phyloP scores from a whole-genome alignment of 2,797 vertebrate species.

The Propithecus perrieri region DNA sequence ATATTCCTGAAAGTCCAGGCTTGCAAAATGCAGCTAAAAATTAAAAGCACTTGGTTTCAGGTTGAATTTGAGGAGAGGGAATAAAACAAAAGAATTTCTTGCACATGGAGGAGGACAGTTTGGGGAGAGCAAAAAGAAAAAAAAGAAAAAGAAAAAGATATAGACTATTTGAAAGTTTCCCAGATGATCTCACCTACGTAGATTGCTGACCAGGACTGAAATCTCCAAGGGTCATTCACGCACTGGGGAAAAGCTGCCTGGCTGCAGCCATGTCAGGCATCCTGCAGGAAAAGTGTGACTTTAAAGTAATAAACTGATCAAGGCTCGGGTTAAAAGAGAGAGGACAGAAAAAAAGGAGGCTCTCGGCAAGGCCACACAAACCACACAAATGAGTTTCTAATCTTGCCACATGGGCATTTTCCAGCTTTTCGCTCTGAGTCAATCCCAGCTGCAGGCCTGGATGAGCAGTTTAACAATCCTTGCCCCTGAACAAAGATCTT shows the following conservation, averaged over 20 bases:
- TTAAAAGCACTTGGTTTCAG: conserved; percentile 86
- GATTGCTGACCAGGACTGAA: conserved; percentile 80
- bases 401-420: conserved; percentile 84
- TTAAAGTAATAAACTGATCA: conserved; percentile 90
- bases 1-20: conserved; percentile 87
- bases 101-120: neutral
- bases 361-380: conserved; percentile 88
- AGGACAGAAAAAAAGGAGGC: conserved; percentile 68
- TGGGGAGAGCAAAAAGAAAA: conserved; percentile 26
- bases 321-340: conserved; percentile 85
- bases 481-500: conserved; percentile 54
- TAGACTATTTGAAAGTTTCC: conserved; percentile 81
- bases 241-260: conserved; percentile 79
- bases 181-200: conserved; percentile 87
- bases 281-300: conserved; percentile 83
- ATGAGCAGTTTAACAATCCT: conserved; percentile 86
- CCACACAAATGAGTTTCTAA: conserved; percentile 84
- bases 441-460: conserved; percentile 89
- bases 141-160: conserved; percentile 32
- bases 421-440: conserved; percentile 85
- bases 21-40: conserved; percentile 85
- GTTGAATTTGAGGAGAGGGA: conserved; percentile 81
- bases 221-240: conserved; percentile 77
- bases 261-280: conserved; percentile 80
- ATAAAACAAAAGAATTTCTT: conserved; percentile 77